phyloP scores from a whole-genome alignment of 2,888 invertebrate species.

The Nasonia oneida region DNA sequence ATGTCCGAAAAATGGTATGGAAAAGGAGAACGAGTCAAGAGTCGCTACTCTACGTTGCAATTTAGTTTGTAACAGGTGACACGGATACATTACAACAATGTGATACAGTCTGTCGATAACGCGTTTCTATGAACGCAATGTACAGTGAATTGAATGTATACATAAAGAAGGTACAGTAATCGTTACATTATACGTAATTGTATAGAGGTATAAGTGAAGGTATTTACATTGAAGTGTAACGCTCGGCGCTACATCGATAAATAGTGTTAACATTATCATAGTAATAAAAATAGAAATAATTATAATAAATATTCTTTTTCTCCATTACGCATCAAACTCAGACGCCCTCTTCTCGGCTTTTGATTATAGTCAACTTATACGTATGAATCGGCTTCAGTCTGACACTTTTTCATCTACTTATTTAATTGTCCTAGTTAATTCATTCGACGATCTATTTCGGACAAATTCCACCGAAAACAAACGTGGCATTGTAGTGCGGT shows the following conservation, averaged over 20 bases:
- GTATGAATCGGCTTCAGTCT: not conserved
- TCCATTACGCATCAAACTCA: not conserved
- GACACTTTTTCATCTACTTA: not conserved
- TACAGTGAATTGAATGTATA: not conserved
- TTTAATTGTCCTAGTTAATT: not conserved
- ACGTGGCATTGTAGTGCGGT: not conserved
- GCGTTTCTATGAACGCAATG: not conserved
- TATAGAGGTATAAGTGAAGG: not conserved
- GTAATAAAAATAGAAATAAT: slow-evolving; percentile 26
- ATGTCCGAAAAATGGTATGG: not conserved
- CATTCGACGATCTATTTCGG: not conserved
- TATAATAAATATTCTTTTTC: slow-evolving; percentile 31
- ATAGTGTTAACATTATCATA: slow-evolving; percentile 22
- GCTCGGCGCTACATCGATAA: slow-evolving; percentile 25
- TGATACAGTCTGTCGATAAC: not conserved
- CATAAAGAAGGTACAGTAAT: slow-evolving; percentile 20
- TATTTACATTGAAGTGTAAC: slow-evolving; percentile 34
- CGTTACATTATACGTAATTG: not conserved
- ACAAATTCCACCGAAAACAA: not conserved
- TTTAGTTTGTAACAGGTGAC: not conserved
- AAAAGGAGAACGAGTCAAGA: slow-evolving; percentile 2
- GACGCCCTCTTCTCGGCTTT: not conserved
- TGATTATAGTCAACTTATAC: not conserved
- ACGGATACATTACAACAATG: slow-evolving; percentile 6
- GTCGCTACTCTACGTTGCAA: not conserved